Evolutionary conservation across 1,140 invertebrate species (phyloP), one percentile per base, ranked within the genome.

Genomic region (Panagrolaimus sp.): DNA sequence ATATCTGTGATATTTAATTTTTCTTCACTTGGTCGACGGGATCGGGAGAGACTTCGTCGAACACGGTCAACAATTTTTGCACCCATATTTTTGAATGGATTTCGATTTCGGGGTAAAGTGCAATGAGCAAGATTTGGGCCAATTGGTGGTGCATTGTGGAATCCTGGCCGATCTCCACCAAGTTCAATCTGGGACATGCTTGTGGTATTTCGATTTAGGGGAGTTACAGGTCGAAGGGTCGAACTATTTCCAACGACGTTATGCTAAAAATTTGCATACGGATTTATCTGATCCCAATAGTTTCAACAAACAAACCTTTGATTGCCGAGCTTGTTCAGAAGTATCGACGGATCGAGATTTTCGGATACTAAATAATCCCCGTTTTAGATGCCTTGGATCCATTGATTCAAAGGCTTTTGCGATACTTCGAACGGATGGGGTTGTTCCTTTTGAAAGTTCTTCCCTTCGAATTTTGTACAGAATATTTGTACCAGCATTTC

Each of bases 51-150:
- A 67, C 81, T 83, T 26, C 79, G 66, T 12, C 79, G 65, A 21
- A 81, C 79, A 44, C 79, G 68, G 15, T 81, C 79, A 10, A 81
- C 79, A 12, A 81, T 43, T 12, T 74, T 73, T n/a, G 78, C 71
- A 24, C 82, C 82, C 78, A 81, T 83, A 43, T 75, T 76, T 63
- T 81, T 81, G 74, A 81, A 81, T 12, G 79, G 79, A 69, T 81
- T 81, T 21, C 79, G 52, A 26, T 82, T 58, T 8, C 77, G 73
- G n/a, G 78, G 69, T 4, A 76, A 55, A 3, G 74, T 70, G 14
- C 63, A 32, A 48, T 70, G 62, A 9, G 47, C 67, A 24, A 63
- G 24, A 21, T 43, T 58, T 12, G 68, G 32, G 43, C 14, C 26
- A 24, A 32, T 63, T 21, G 43, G 8, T 24, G 9, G 43, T 26